Percentiles rank a stretch among this genome's conserved stretches.
phyloP scores from a whole-genome alignment of 2,797 vertebrate species.

The Poliocrania exsul region DNA sequence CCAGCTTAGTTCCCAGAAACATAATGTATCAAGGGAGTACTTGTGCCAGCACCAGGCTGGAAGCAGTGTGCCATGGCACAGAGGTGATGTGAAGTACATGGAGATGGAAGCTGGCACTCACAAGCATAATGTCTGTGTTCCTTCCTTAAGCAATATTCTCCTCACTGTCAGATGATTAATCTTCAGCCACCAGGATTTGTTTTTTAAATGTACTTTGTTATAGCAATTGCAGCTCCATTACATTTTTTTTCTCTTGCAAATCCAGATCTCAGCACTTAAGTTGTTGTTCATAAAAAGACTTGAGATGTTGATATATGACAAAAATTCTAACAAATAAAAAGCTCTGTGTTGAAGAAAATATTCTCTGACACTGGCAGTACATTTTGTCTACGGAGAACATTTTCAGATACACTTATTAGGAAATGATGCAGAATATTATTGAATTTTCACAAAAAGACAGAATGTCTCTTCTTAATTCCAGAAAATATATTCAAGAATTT shows the following conservation, averaged over 20 bases:
- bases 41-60: neutral
- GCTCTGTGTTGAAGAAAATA: constrained; percentile 18
- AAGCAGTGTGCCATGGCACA: neutral
- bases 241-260: neutral
- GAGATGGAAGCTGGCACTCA: neutral
- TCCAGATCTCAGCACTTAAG: neutral
- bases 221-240: neutral
- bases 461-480: neutral
- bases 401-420: constrained; percentile 1
- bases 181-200: neutral
- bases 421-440: neutral
- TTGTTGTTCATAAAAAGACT: constrained; percentile 2
- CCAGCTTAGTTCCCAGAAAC: neutral
- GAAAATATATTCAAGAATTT: neutral
- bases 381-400: neutral
- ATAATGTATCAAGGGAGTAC: neutral
- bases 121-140: neutral
- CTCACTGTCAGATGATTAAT: neutral
- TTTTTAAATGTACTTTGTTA: neutral
- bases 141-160: neutral
- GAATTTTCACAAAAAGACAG: constrained; percentile 17
- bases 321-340: constrained; percentile 25
- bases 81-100: accelerated
- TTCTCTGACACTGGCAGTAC: constrained; percentile 30
- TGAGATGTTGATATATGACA: neutral